Base-by-base conservation (phyloP, 2,888 invertebrate genomes). In the Gymnocheta viridis region DNA sequence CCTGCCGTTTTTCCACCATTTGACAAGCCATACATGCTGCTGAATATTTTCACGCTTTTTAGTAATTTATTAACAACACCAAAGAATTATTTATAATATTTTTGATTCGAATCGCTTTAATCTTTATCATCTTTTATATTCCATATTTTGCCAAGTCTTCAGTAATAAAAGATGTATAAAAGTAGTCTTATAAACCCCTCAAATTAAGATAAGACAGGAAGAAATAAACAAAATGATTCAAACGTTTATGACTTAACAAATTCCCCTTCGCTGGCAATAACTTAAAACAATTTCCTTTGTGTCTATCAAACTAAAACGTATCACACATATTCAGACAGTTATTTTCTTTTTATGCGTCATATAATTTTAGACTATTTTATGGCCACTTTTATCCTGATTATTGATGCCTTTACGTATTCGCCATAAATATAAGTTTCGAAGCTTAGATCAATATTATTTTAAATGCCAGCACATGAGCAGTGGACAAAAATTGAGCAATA, bases 301-400 rank as follows among this genome's bases (percentile, higher is more conserved):
- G 9, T 19, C 49, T 66, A 14, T 32, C 9, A n/a, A 56, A 41
- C 22, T 44, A 9, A 5, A 72, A 72, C 10, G 32, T 22, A 27
- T 41, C 24, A 32, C 17, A 29, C 19, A 41, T 27, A 29, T 4
- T 22, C 44, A 32, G 22, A 12, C 27, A 44, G 7, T 32, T 22
- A 29, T 32, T 51, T 54, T 4, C 19, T 38, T 24, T 41, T 27
- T 29, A 32, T 49, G 24, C 19, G 49, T 29, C 54, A 74, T 64
- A 64, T 41, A 27, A 35, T 72, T 47, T 19, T 32, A 72, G 73
- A 44, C 56, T n/a, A 10, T 56, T 73, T 73, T 66, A 80, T 81
- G 17, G 41, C 38, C 14, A 51, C 44, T 69, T 35, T 64, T 41
- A 62, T 70, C 9, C 17, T 22, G 5, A 62, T 62, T 62, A 72